Conservation (phyloP, 2,888 invertebrate species). For the Tridacna crocea region DNA sequence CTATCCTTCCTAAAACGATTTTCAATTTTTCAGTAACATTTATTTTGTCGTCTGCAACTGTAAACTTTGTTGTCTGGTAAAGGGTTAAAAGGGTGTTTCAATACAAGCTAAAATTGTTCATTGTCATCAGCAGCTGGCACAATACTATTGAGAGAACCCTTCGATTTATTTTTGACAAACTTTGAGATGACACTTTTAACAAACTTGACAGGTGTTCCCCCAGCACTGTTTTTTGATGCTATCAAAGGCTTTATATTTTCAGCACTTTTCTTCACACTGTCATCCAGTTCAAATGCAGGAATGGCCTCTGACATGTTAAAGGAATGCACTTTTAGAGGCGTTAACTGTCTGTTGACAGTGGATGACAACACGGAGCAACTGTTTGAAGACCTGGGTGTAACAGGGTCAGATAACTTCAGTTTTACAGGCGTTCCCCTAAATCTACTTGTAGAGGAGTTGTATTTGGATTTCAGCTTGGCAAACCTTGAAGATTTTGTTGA, state of each 20-base stretch:
- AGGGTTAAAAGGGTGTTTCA: too few relatives aligned
- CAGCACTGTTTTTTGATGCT: neutral
- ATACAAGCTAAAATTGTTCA: neutral
- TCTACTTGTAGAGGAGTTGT: constrained; percentile 36
- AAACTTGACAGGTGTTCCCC: constrained; percentile 44
- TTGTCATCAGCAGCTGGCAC: constrained; percentile 21
- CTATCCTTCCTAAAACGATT: too few relatives aligned
- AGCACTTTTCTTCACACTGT: constrained; percentile 21
- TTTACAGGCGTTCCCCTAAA: constrained; percentile 43
- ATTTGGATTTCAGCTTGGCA: constrained; percentile 21
- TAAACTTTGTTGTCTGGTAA: too few relatives aligned
- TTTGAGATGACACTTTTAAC: constrained; percentile 43
- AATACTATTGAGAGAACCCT: constrained; percentile 11
- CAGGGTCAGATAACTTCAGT: constrained; percentile 25
- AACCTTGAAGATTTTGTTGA: neutral
- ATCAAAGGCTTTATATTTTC: constrained; percentile 7
- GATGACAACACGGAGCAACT: constrained; percentile 28
- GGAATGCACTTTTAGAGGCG: constrained; percentile 20
- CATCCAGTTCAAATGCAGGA: constrained; percentile 27
- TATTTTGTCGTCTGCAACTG: too few relatives aligned
- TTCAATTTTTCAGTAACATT: too few relatives aligned
- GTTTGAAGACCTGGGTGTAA: constrained; percentile 16
- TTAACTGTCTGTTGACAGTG: neutral
- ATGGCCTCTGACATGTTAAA: constrained; percentile 4
- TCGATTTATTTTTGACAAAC: constrained; percentile 34